phyloP scores from a whole-genome alignment of 1,140 invertebrate genomes.

The Pteromalus puparum region DNA sequence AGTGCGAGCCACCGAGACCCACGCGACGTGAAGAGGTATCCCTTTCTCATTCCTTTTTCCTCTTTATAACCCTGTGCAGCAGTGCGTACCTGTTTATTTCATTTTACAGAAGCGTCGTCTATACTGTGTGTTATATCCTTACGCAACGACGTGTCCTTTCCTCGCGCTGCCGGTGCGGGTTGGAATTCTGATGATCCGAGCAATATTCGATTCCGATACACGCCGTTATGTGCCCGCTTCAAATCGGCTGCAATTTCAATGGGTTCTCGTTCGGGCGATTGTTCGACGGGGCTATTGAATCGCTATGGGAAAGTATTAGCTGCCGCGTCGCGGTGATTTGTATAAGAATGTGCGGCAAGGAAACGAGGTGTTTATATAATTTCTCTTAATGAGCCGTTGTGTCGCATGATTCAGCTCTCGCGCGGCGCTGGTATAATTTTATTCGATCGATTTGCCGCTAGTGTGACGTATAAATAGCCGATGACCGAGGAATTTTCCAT shows the following conservation, averaged over 20 bases:
- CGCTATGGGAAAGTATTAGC: not conserved
- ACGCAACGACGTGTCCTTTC: conserved; percentile 6
- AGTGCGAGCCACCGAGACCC: not conserved
- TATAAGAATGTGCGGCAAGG: no score
- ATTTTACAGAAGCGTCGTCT: conserved; percentile 11
- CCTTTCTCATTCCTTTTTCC: not conserved
- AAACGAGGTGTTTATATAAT: no score
- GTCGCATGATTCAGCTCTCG: no score
- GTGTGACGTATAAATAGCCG: no score
- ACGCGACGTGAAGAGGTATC: not conserved
- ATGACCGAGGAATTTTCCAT: not conserved
- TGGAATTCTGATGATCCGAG: conserved; percentile 30
- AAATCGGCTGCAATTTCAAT: not conserved
- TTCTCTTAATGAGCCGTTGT: no score
- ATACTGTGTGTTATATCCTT: not conserved
- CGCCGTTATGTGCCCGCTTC: conserved; percentile 1
- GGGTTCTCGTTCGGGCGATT: not conserved
- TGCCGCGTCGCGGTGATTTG: no score
- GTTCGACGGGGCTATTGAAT: not conserved
- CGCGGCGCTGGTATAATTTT: no score
- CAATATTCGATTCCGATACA: conserved; percentile 23
- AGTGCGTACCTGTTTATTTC: not conserved
- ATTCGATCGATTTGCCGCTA: no score
- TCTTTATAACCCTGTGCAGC: not conserved
- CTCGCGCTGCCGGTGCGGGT: not conserved